phyloP scores from a whole-genome alignment of 2,888 invertebrate species.

The Hyposoter dolosus region DNA sequence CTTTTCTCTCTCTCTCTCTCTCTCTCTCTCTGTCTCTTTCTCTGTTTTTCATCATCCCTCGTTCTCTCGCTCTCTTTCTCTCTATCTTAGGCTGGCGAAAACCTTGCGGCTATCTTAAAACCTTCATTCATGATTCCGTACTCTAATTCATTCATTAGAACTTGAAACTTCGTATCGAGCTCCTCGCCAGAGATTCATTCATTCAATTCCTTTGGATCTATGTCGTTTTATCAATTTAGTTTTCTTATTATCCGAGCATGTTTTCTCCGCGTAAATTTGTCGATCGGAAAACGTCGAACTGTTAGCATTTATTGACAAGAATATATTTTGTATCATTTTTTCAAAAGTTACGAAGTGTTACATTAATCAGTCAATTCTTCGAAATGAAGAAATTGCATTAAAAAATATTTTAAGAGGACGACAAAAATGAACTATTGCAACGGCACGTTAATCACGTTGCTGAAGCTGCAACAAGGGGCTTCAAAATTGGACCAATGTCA shows the following conservation, averaged over 20 bases:
- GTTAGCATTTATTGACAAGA: not conserved
- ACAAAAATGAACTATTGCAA: not conserved
- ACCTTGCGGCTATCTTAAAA: slow-evolving; percentile 42
- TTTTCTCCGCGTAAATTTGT: not conserved
- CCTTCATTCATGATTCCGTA: slow-evolving; percentile 67
- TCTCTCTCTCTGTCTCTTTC: slow-evolving; percentile 9
- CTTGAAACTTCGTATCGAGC: slow-evolving; percentile 48
- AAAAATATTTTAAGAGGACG: not conserved
- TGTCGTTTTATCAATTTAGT: slow-evolving; percentile 4
- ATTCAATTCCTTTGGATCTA: slow-evolving; percentile 14
- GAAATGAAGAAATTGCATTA: not conserved
- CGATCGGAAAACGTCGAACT: not conserved
- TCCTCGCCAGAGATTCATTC: slow-evolving; percentile 51
- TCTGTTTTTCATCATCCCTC: not conserved
- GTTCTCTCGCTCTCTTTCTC: slow-evolving; percentile 5
- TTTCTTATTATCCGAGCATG: not conserved
- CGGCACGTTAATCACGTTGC: not conserved
- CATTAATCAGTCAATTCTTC: not conserved
- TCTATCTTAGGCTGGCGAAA: slow-evolving; percentile 48
- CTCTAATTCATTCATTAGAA: slow-evolving; percentile 64
- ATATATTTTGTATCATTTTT: not conserved
- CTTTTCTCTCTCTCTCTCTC: slow-evolving; percentile 15
- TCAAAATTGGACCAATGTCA: slow-evolving; percentile 26
- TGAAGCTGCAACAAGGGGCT: slow-evolving; percentile 14
- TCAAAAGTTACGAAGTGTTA: not conserved